These are phyloP conservation scores for Acarapis woodi DNA, from an alignment of 1,140 invertebrate species.

Conservation along the genomic window DNA sequence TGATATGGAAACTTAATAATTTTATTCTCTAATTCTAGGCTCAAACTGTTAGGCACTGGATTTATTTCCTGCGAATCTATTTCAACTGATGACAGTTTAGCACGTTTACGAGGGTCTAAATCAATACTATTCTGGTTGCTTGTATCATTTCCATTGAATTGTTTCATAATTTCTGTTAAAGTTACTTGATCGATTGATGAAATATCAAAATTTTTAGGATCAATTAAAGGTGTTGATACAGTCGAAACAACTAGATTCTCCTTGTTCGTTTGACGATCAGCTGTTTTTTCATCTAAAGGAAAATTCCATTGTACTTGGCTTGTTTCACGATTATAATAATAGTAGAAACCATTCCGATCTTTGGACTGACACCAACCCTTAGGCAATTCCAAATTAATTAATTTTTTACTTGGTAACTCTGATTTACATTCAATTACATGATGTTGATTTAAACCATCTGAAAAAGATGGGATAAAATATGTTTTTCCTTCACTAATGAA, in stretches of 20 bases:
- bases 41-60: too few relatives aligned
- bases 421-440: conserved; percentile 3
- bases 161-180: too few relatives aligned
- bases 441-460: background rate
- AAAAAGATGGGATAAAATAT: conserved; percentile 6
- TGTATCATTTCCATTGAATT: too few relatives aligned
- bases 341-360: conserved; percentile 45
- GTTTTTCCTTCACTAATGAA: conserved; percentile 5
- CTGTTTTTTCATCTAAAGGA: conserved; percentile 2
- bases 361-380: conserved; percentile 55
- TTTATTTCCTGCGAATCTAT: too few relatives aligned
- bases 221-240: background rate
- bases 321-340: conserved; percentile 34
- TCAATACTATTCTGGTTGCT: too few relatives aligned
- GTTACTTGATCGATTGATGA: background rate
- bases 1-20: too few relatives aligned
- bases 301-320: conserved; percentile 7
- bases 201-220: background rate
- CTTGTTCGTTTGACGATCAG: too few relatives aligned
- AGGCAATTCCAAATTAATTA: conserved; percentile 32
- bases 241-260: background rate
- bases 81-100: too few relatives aligned
- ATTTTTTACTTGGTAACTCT: conserved; percentile 17
- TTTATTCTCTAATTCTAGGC: too few relatives aligned
- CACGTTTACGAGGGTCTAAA: too few relatives aligned